Evolutionary conservation across 2,113 vertebrate species (phyloP).

Genomic region (Vireo altiloquus): DNA sequence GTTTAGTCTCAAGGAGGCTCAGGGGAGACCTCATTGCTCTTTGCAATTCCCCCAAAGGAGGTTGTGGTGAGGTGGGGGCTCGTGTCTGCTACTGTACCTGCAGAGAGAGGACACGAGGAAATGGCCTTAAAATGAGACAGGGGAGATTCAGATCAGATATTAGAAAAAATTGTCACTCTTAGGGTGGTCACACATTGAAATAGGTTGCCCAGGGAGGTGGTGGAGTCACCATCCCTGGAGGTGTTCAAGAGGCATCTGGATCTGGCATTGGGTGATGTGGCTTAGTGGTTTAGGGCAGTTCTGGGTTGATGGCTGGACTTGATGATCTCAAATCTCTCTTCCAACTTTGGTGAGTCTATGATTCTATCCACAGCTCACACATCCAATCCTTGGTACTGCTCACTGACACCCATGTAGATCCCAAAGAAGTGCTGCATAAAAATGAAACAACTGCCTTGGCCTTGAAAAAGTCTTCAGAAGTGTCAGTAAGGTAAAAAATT

Average conservation of each 20-base stretch:
- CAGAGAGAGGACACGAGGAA: not conserved
- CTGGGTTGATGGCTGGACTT: not conserved
- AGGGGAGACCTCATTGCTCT: fast-evolving
- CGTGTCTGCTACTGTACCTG: fast-evolving
- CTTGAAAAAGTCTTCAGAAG: not conserved
- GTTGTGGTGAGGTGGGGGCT: not conserved
- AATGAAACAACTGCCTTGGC: not conserved
- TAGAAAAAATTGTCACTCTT: not conserved
- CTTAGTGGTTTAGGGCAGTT: not conserved
- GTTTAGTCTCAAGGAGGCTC: not conserved
- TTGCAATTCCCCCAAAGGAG: not conserved
- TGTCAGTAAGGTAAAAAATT: not conserved
- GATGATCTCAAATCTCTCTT: not conserved
- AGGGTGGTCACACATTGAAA: not conserved
- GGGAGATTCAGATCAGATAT: not conserved
- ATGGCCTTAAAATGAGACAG: no score
- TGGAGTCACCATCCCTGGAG: not conserved
- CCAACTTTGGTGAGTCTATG: not conserved
- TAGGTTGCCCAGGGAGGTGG: not conserved
- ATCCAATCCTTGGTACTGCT: not conserved
- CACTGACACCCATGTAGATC: not conserved
- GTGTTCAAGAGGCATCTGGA: not conserved
- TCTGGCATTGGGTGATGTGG: not conserved
- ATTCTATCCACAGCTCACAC: not conserved
- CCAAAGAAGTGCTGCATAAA: not conserved